Base-by-base conservation (phyloP, 2,888 invertebrate species). In the Scaeva pyrastri region DNA sequence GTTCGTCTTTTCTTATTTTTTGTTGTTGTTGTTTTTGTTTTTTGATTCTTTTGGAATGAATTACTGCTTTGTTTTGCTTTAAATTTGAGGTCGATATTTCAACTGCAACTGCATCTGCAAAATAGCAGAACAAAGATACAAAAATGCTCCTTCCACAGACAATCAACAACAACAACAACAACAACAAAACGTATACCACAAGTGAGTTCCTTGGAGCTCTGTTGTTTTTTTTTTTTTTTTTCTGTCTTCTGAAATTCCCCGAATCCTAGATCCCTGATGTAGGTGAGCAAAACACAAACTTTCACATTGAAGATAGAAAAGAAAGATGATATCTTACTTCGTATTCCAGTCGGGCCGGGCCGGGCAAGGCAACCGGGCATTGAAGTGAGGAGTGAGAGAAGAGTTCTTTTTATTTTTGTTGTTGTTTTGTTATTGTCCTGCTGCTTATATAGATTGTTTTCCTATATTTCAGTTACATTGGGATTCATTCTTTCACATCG, bases 51-150 rank as follows among this genome's bases (percentile, higher is more conserved):
- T 68, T 39, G 75, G 76, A 68, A 73, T 76, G 81, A 81, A 60
- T 77, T 45, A 86, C 82, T 45, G 26, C 41, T 73, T 74, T 85
- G 76, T 82, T 86, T 86, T 86, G 73, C 56, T 64, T 73, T 39
- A 74, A 77, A 82, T n/a, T 70, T 74, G 50, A 60, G 77, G 70
- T 82, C 72, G 74, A 62, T 73, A 70, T 62, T 43, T 81, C 52
- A 52, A 45, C 31, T 68, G 68, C 73, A 81, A 48, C 70, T 64
- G 68, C 73, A 81, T 41, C 70, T 64, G 73, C 73, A 77, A 68
- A 16, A 43, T 7, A 21, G 8, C 41, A 36, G 45, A 45, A 36
- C 71, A 55, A 43, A 68, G 41, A 74, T 60, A 36, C n/a, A 7
- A 73, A 31, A 31, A 50, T 36, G 48, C 36, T 48, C 60, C 58